Percentiles rank a stretch among this genome's conserved stretches.
Evolutionary conservation across 2,888 invertebrate genomes (phyloP).

Genomic region (Catocala sponsa): DNA sequence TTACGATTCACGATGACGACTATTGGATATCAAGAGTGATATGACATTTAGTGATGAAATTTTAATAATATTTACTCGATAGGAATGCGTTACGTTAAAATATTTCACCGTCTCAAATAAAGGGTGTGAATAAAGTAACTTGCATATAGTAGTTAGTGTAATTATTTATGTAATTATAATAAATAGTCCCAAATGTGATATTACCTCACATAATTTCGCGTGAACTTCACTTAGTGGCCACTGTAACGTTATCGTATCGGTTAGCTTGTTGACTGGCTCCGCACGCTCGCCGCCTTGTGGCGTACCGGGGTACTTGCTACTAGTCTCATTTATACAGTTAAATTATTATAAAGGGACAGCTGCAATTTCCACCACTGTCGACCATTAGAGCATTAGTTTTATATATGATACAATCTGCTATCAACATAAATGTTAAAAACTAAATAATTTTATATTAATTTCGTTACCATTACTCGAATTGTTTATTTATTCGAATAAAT

Average conservation of each 20-base stretch:
- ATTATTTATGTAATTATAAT: conserved; percentile 68
- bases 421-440: too few relatives aligned
- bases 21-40: conserved; percentile 8
- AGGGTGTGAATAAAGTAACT: conserved; percentile 56
- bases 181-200: conserved; percentile 74
- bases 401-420: too few relatives aligned
- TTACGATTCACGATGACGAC: conserved; percentile 18
- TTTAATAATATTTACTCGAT: conserved; percentile 46
- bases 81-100: conserved; percentile 29
- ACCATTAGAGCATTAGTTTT: too few relatives aligned
- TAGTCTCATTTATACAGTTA: too few relatives aligned
- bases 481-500: too few relatives aligned
- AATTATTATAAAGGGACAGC: too few relatives aligned
- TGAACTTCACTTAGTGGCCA: conserved; percentile 42
- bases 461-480: too few relatives aligned
- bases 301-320: neutral
- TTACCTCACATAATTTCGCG: conserved; percentile 67
- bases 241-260: conserved; percentile 38
- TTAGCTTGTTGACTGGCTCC: conserved; percentile 34
- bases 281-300: conserved; percentile 17
- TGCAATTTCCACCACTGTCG: too few relatives aligned
- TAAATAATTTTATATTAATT: too few relatives aligned
- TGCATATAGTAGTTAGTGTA: conserved; percentile 65
- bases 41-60: conserved; percentile 46
- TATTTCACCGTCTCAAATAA: conserved; percentile 32